These are phyloP conservation scores for Muscicapa comitata DNA, from an alignment of 2,797 vertebrate species.

Conservation along the genomic window DNA sequence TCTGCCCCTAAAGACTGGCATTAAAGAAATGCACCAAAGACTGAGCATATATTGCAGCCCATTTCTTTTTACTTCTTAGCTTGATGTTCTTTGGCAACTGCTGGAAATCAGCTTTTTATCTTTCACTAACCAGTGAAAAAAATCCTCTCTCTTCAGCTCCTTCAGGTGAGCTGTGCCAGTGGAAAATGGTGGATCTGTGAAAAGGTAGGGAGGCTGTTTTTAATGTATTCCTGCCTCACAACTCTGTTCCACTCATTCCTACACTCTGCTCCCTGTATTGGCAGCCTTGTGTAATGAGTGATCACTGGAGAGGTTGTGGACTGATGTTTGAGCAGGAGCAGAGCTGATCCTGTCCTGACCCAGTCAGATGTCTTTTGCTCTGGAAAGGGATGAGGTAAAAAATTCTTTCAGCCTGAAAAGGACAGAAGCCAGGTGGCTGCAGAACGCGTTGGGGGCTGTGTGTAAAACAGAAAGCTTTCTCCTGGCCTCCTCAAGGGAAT, in stretches of 20 bases:
- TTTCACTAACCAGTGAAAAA: neutral
- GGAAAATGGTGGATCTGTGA: neutral
- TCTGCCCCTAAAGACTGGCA: conserved; percentile 64
- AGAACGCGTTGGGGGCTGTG: neutral
- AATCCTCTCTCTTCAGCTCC: neutral
- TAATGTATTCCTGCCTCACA: neutral
- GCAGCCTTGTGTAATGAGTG: neutral
- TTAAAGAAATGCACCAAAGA: conserved; percentile 57
- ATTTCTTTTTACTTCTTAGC: conserved; percentile 52
- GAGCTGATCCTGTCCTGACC: neutral
- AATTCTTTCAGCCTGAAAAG: neutral
- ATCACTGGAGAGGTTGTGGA: neutral
- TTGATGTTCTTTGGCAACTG: conserved; percentile 19
- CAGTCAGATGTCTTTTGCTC: neutral
- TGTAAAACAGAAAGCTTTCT: neutral
- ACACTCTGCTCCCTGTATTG: neutral
- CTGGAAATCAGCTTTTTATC: conserved; percentile 34
- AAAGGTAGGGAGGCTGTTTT: neutral
- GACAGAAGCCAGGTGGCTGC: neutral
- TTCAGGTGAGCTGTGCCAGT: neutral
- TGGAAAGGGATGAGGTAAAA: neutral
- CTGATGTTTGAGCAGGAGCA: neutral
- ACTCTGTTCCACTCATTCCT: neutral
- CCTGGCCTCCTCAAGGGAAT: neutral
- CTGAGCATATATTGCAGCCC: conserved; percentile 30